Evolutionary conservation across 2,113 vertebrate genomes (phyloP).

Genomic region (Mirounga angustirostris): DNA sequence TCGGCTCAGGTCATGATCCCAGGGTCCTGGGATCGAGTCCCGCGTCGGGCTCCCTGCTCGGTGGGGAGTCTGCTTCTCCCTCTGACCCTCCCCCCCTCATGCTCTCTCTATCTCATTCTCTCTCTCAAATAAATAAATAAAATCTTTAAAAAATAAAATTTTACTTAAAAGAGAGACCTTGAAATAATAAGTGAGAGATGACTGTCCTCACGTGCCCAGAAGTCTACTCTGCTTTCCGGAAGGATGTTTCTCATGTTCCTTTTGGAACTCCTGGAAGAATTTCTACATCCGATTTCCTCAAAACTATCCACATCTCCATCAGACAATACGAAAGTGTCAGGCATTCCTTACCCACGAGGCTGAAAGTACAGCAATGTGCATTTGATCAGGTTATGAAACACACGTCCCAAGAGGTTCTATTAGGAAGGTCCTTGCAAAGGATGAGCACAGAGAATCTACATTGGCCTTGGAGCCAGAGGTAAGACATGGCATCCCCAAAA

Average conservation of each 20-base stretch:
- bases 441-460: neutral
- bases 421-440: neutral
- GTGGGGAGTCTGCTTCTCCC: too few relatives aligned
- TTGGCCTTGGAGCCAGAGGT: neutral
- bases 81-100: too few relatives aligned
- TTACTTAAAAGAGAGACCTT: neutral
- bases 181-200: neutral
- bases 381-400: neutral
- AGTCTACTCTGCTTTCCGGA: neutral
- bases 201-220: neutral
- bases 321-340: neutral
- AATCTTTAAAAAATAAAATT: neutral
- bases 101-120: too few relatives aligned
- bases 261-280: conserved; percentile 4
- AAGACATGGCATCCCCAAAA: fast-evolving
- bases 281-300: conserved; percentile 18
- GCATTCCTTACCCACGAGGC: neutral
- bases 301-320: neutral
- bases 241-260: conserved; percentile 21
- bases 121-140: too few relatives aligned
- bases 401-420: neutral
- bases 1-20: too few relatives aligned
- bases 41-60: too few relatives aligned
- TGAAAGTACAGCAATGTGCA: neutral
- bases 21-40: too few relatives aligned